A percentile compares a stretch with the other conserved stretches of the same genome.
Evolutionary conservation across 2,113 vertebrate genomes (phyloP).

Genomic region (Silurus asotus): DNA sequence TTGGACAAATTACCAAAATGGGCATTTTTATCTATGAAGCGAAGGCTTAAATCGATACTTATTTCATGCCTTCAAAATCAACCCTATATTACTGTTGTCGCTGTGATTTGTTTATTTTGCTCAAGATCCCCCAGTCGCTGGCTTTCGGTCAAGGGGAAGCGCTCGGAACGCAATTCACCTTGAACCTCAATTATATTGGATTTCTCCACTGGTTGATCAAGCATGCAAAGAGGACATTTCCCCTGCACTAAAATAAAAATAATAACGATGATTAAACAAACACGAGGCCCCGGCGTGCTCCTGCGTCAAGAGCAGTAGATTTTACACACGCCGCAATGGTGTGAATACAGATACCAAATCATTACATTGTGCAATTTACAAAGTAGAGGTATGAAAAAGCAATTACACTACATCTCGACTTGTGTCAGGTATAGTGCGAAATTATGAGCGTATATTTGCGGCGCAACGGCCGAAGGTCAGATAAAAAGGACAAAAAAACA

Average conservation of each 20-base stretch:
- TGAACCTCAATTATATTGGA: constrained; percentile 86
- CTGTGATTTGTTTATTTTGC: constrained; percentile 81
- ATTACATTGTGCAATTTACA: constrained; percentile 71
- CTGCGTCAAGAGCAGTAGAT: constrained; percentile 63
- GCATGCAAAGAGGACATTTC: constrained; percentile 86
- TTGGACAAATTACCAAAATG: constrained; percentile 87
- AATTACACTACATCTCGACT: constrained; percentile 70
- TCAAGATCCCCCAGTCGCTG: constrained; percentile 78
- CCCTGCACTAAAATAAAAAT: constrained; percentile 81
- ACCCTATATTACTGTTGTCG: constrained; percentile 79
- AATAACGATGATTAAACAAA: constrained; percentile 81
- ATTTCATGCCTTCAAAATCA: constrained; percentile 82
- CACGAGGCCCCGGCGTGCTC: constrained; percentile 68
- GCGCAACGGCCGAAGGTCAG: constrained; percentile 74
- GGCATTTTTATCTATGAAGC: constrained; percentile 80
- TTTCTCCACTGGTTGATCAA: constrained; percentile 97
- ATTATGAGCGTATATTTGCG: constrained; percentile 68
- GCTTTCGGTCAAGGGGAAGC: constrained; percentile 67
- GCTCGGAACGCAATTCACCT: constrained; percentile 83
- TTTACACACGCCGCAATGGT: constrained; percentile 66
- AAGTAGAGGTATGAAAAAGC: constrained; percentile 68
- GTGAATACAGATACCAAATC: constrained; percentile 73
- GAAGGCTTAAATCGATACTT: constrained; percentile 79
- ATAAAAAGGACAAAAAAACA: constrained; percentile 40
- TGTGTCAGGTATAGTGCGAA: constrained; percentile 65